Conservation (phyloP, 2,113 vertebrate species). For the Naja naja region DNA sequence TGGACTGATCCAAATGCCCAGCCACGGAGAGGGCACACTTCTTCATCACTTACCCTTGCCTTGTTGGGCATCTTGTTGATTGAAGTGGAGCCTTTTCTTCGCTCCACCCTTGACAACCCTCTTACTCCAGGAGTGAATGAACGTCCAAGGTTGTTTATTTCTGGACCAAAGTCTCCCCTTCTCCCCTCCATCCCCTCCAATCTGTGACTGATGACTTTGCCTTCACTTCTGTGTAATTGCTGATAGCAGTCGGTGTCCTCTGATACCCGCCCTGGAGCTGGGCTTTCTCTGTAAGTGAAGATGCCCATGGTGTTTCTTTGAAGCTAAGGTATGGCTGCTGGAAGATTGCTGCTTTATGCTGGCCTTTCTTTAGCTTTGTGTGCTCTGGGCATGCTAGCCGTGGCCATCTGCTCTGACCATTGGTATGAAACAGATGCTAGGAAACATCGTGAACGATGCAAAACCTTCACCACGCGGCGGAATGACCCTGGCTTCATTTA, state of each 20-base stretch:
- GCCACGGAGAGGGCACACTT: background rate
- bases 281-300: conserved; percentile 41
- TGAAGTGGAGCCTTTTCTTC: background rate
- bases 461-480: conserved; percentile 91
- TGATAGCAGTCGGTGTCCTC: conserved; percentile 32
- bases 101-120: conserved; percentile 7
- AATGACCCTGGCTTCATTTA: conserved; percentile 98
- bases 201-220: conserved; percentile 30
- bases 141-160: conserved; percentile 39
- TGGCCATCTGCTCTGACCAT: conserved; percentile 97
- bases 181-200: background rate
- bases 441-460: conserved; percentile 94
- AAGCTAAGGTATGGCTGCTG: conserved; percentile 95
- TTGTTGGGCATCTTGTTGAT: background rate
- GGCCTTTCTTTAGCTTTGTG: conserved; percentile 96
- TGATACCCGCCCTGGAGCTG: conserved; percentile 35
- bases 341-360: conserved; percentile 96
- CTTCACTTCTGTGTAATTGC: conserved; percentile 14
- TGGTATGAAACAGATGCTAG: conserved; percentile 99
- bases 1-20: conserved; percentile 38
- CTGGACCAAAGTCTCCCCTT: conserved; percentile 39
- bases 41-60: background rate
- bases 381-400: conserved; percentile 96
- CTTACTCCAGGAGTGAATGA: conserved; percentile 55
- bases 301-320: conserved; percentile 79